phyloP scores from a whole-genome alignment of 2,113 vertebrate species.

The Glaucomys volans region DNA sequence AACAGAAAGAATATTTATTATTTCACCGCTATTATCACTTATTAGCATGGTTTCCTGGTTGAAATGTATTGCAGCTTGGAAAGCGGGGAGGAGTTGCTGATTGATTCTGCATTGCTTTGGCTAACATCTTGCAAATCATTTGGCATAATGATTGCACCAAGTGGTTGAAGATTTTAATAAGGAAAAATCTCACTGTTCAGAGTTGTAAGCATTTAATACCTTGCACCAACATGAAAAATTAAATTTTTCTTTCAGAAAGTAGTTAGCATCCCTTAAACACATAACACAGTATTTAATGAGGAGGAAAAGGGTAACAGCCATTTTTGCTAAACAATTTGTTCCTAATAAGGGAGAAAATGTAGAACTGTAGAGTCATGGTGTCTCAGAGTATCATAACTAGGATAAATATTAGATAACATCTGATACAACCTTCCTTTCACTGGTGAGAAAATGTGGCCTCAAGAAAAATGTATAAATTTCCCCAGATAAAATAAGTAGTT shows the following conservation, averaged over 20 bases:
- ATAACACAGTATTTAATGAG: neutral
- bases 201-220: neutral
- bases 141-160: neutral
- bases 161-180: neutral
- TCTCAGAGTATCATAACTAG: neutral
- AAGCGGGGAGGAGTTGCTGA: constrained; percentile 54
- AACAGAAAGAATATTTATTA: constrained; percentile 57
- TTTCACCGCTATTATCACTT: constrained; percentile 53
- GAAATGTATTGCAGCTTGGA: constrained; percentile 58
- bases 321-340: constrained; percentile 9
- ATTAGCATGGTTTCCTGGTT: constrained; percentile 3
- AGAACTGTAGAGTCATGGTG: neutral
- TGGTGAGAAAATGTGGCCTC: neutral
- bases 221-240: neutral
- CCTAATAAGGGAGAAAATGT: neutral
- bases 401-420: neutral
- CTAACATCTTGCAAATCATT: neutral
- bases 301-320: neutral
- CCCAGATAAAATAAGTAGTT: neutral
- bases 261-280: neutral
- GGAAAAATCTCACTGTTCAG: neutral
- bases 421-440: neutral
- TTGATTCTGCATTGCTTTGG: neutral
- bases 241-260: neutral
- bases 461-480: neutral